A percentile compares a stretch with the other conserved stretches of the same genome.
Evolutionary conservation across 1,140 invertebrate genomes (phyloP).

Genomic region (Lasioglossum baleicum): DNA sequence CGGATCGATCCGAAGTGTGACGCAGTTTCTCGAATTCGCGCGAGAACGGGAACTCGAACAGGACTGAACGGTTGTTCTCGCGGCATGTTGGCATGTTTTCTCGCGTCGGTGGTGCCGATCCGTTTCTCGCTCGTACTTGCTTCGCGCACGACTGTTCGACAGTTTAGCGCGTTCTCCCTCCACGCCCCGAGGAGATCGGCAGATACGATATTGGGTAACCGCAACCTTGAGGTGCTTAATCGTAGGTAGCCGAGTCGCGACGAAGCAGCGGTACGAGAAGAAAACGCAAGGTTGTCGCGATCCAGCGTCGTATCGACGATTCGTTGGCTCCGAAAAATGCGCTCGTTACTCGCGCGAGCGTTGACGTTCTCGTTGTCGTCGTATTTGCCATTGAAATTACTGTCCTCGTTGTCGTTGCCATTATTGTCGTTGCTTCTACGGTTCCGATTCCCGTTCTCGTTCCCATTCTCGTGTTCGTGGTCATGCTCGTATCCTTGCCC

Average conservation of each 20-base stretch:
- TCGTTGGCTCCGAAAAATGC: conserved; percentile 39
- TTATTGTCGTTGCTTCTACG: neutral
- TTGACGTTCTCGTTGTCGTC: neutral
- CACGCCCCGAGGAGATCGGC: conserved; percentile 34
- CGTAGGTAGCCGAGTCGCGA: conserved; percentile 63
- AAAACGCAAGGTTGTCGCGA: conserved; percentile 65
- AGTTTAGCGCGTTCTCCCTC: conserved; percentile 1
- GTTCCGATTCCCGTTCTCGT: too few species aligned
- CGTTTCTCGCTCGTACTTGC: neutral
- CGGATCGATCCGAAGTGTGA: neutral
- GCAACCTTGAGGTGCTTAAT: conserved; percentile 72
- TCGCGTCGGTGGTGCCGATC: neutral
- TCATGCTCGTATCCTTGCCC: too few species aligned
- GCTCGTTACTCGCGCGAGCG: neutral
- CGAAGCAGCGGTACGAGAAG: conserved; percentile 51
- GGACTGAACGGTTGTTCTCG: neutral
- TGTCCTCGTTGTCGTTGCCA: neutral
- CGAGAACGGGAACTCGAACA: neutral
- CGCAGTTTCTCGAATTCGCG: neutral
- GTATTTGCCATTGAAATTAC: neutral
- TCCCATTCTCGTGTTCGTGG: too few species aligned
- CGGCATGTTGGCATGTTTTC: neutral
- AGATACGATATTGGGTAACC: conserved; percentile 72
- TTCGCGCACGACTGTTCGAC: neutral
- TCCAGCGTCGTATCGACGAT: conserved; percentile 20